phyloP scores from a whole-genome alignment of 2,113 vertebrate genomes.

The Cyprinus carpio region DNA sequence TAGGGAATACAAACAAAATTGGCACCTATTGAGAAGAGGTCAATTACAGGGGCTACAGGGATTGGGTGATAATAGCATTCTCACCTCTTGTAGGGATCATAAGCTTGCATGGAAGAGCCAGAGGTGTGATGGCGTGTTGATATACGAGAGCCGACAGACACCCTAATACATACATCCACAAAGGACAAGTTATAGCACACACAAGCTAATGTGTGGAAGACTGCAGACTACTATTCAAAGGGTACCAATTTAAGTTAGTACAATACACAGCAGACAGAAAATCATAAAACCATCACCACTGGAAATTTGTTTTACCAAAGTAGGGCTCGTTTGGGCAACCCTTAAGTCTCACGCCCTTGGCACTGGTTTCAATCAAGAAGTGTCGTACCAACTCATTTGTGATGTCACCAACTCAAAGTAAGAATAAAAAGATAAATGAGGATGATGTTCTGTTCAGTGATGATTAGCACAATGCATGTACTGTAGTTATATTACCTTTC shows the following conservation, averaged over 20 bases:
- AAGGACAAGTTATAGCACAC: conserved; percentile 11
- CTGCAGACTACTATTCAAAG: neutral
- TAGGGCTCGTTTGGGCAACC: conserved; percentile 95
- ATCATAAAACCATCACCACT: neutral
- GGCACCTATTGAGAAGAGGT: neutral
- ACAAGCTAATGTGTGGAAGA: neutral
- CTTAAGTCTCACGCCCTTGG: conserved; percentile 95
- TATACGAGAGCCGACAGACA: conserved; percentile 96
- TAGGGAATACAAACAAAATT: neutral
- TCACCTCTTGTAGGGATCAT: conserved; percentile 95
- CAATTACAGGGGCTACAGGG: neutral
- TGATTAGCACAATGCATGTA: neutral
- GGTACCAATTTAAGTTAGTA: neutral
- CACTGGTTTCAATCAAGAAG: conserved; percentile 95
- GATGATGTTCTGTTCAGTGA: neutral
- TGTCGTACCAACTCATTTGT: conserved; percentile 93
- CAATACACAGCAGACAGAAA: neutral
- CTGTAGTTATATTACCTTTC: conserved; percentile 82
- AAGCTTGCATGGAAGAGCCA: conserved; percentile 95
- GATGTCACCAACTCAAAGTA: conserved; percentile 77
- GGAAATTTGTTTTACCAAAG: conserved; percentile 79
- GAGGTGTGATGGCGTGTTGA: conserved; percentile 94
- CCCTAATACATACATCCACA: conserved; percentile 73
- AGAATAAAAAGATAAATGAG: neutral
- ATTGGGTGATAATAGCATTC: conserved; percentile 16